phyloP scores from a whole-genome alignment of 2,113 vertebrate species.

The rat (Rattus norvegicus) region DNA sequence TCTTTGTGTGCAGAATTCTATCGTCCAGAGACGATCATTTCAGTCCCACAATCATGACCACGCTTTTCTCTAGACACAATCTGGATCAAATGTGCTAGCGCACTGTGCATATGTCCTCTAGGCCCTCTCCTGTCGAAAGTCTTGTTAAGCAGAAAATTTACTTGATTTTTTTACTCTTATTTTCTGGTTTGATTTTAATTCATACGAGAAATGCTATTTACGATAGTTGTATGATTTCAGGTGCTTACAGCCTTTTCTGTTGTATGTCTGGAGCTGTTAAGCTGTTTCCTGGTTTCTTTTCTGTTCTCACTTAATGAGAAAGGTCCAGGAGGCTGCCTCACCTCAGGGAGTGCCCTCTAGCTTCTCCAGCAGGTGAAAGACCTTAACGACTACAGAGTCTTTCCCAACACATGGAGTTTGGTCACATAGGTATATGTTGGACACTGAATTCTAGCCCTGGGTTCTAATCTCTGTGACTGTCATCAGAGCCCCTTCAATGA shows the following conservation, averaged over 20 bases:
- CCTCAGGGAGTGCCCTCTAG: not conserved
- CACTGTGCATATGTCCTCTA: not conserved
- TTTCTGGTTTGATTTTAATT: slow-evolving; percentile 36
- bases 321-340: not conserved
- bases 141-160: not conserved
- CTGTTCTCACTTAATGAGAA: not conserved
- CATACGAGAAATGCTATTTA: not conserved
- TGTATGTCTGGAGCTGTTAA: not conserved
- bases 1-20: not conserved
- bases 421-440: rapidly evolving
- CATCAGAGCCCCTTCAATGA: not conserved
- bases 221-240: not conserved
- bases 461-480: rapidly evolving
- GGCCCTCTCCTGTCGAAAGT: not conserved
- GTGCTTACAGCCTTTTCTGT: not conserved
- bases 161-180: not conserved
- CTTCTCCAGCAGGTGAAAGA: not conserved
- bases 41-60: not conserved
- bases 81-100: not conserved
- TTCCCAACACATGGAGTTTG: not conserved
- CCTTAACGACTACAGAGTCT: not conserved
- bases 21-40: not conserved
- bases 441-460: not conserved
- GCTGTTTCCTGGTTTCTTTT: not conserved
- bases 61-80: not conserved